These are phyloP conservation scores for Dipus sagitta DNA, from an alignment of 2,797 vertebrate genomes.

Conservation along the genomic window DNA sequence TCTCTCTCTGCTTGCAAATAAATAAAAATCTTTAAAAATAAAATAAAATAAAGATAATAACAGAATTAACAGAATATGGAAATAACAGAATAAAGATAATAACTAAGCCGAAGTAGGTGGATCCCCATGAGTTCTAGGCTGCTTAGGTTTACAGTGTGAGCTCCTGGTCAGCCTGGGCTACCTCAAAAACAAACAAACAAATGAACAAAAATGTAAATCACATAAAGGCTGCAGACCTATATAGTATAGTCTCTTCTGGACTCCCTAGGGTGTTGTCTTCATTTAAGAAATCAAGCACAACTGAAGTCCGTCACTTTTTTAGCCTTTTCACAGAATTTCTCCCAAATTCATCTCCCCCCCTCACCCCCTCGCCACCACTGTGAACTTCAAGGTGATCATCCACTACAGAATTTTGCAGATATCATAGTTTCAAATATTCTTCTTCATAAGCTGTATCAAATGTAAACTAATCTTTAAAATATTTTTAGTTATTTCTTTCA, in stretches of 20 bases:
- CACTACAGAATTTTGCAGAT: neutral
- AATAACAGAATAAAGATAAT: too few relatives aligned
- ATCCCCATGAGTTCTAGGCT: too few relatives aligned
- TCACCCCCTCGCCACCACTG: neutral
- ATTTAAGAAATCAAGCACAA: constrained; percentile 7
- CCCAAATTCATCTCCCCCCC: neutral
- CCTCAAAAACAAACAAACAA: too few relatives aligned
- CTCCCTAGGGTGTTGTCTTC: neutral
- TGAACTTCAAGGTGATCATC: neutral
- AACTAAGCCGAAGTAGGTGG: too few relatives aligned
- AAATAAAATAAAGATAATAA: too few relatives aligned
- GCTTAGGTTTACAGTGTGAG: too few relatives aligned
- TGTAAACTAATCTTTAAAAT: neutral
- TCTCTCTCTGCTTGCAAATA: too few relatives aligned
- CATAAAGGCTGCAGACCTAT: neutral
- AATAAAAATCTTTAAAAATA: too few relatives aligned
- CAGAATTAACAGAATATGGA: too few relatives aligned
- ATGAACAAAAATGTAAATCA: neutral
- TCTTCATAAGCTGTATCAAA: neutral
- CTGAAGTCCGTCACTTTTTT: neutral
- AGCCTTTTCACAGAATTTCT: constrained; percentile 28
- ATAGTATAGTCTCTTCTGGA: neutral
- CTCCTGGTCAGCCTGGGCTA: too few relatives aligned
- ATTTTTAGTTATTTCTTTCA: too few relatives aligned
- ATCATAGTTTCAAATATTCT: neutral